Evolutionary conservation across 1,140 invertebrate genomes (phyloP), one percentile per base, ranked within the genome.

Genomic region (Bombus consobrinus): DNA sequence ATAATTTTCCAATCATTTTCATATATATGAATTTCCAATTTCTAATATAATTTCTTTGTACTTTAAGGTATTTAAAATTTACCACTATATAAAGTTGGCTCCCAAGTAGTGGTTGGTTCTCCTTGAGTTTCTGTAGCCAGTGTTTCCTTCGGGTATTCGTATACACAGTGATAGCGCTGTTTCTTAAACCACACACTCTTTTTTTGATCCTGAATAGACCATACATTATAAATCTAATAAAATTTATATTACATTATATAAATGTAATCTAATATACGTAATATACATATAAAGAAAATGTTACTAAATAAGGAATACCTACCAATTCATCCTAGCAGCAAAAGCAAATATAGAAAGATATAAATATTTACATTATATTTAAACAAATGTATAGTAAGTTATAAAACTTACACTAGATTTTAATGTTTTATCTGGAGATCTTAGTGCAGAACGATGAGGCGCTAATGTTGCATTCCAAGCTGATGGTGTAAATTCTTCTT

Each of bases 141-240:
- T 18, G 95, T 95, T 94, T 98, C 97, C 89, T 97, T 96, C 41
- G 97, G 97, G 94, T 98, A 98, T 92, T 98, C 97, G 93, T 98
- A 98, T 64, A 98, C 97, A 91, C 97, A 97, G 92, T 97, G 97
- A 93, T 97, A 97, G 92, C 97, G 97, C 94, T 98, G 97, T 88
- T 97, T 97, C 93, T 98, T 97, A 95, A 98, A 98, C 93, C 97
- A 97, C 53, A 98, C 97, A 88, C 95, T 95, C 88, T 96, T 96
- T 91, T 96, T 96, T 85, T 94, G 93, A 90, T 95, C 94, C 95
- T 96, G 87, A 66, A 93, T 75, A 93, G 92, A 93, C 88, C 73
- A 69, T 39, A 80, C 18, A 85, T 81, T 64, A 59, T 78, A 15
- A 72, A 69, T 90, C 32, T 18, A 39, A 75, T 73, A 81, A 86